Percentiles rank a stretch among this genome's conserved stretches.
These are phyloP conservation scores for Macropus fuliginosus DNA, from an alignment of 2,797 vertebrate genomes.

Conservation along the genomic window DNA sequence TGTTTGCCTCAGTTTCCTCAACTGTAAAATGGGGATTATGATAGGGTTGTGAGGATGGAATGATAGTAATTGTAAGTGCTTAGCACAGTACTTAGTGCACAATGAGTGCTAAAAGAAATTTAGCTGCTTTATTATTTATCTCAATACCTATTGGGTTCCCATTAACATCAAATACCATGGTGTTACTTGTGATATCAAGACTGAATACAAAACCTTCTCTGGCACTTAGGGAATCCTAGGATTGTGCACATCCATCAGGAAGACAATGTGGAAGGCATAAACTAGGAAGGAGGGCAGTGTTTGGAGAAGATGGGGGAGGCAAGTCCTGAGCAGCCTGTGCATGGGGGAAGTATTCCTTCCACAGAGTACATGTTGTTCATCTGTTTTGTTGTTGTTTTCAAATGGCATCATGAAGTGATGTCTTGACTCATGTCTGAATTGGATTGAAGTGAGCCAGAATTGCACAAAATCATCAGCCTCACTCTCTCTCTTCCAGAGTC, in stretches of 20 bases:
- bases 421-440: not conserved
- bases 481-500: not conserved
- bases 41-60: not conserved
- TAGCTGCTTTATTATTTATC: conserved; percentile 22
- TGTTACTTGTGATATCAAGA: not conserved
- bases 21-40: not conserved
- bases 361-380: not conserved
- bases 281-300: not conserved
- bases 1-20: not conserved
- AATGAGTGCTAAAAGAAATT: not conserved
- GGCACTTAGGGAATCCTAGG: conserved; percentile 9
- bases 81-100: not conserved
- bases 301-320: not conserved
- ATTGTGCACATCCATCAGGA: not conserved
- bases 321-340: not conserved
- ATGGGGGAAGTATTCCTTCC: not conserved
- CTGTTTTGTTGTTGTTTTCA: not conserved
- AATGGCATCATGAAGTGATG: not conserved
- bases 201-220: conserved; percentile 6
- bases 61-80: not conserved
- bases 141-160: not conserved
- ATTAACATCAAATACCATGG: conserved; percentile 6
- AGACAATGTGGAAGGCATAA: not conserved
- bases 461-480: not conserved
- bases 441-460: not conserved